phyloP scores from a whole-genome alignment of 2,888 invertebrate genomes.

The Cephus nigrinus region DNA sequence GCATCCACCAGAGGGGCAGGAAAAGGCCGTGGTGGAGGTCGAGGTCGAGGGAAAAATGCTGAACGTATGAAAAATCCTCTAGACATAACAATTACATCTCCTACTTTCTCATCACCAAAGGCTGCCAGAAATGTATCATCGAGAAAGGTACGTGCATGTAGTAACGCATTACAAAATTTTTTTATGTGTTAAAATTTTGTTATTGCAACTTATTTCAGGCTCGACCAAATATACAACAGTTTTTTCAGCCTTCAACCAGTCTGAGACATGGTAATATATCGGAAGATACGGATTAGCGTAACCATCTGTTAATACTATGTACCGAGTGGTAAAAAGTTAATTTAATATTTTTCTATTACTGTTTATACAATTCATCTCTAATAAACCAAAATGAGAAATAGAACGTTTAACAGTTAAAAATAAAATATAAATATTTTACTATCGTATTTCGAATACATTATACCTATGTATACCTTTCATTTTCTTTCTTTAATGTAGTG shows the following conservation, averaged over 20 bases:
- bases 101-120: not conserved
- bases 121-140: not conserved
- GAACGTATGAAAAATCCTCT: conserved; percentile 3
- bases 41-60: conserved; percentile 16
- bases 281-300: not conserved
- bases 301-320: not conserved
- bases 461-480: not conserved
- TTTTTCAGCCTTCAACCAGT: not conserved
- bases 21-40: not conserved
- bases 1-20: not conserved
- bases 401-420: not conserved
- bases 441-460: not conserved
- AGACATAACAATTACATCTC: not conserved
- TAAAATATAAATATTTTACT: not conserved
- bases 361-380: not conserved
- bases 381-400: not conserved
- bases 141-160: not conserved
- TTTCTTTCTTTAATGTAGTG: not conserved
- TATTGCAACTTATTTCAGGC: not conserved
- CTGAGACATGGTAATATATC: not conserved
- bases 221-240: not conserved
- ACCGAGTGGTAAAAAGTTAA: not conserved
- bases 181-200: not conserved
- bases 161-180: not conserved
- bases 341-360: not conserved